phyloP scores from a whole-genome alignment of 37 sponge, comb jelly and placozoan species.

The Spongia lamella region DNA sequence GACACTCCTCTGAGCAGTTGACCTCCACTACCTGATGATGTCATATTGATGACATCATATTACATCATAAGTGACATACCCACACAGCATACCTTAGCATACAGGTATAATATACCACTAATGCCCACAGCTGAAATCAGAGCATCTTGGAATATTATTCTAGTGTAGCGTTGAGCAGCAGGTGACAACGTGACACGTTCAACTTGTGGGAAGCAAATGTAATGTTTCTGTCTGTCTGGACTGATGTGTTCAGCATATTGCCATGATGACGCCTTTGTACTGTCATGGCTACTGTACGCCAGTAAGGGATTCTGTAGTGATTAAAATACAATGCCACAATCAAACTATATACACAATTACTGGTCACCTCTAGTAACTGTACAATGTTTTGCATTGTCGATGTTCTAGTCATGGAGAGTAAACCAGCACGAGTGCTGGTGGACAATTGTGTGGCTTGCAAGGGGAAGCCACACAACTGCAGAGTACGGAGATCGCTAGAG shows the following conservation, averaged over 20 bases:
- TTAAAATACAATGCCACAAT: no score
- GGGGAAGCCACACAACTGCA: constrained; percentile 11
- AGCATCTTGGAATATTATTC: constrained; percentile 61
- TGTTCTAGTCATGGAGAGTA: constrained; percentile 13
- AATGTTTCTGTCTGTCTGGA: no score
- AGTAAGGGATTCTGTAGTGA: constrained; percentile 46
- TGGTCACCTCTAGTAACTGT: constrained; percentile 24
- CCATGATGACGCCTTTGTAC: constrained; percentile 23
- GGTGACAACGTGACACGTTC: constrained; percentile 44
- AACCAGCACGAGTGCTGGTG: background rate
- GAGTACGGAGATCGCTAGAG: constrained; percentile 15
- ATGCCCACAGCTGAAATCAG: constrained; percentile 53
- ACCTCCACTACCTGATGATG: constrained; percentile 63
- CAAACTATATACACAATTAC: no score
- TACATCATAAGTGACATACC: background rate
- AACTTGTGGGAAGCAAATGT: constrained; percentile 7
- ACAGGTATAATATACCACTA: constrained; percentile 73
- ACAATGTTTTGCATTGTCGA: background rate
- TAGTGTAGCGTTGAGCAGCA: constrained; percentile 29
- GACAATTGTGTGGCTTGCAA: background rate
- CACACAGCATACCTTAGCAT: constrained; percentile 63
- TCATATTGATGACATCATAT: background rate
- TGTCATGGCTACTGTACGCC: constrained; percentile 48
- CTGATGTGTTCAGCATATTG: no score
- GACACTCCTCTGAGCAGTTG: constrained; percentile 41